Evolutionary conservation across 2,888 invertebrate species (phyloP), one percentile per base, ranked within the genome.

Genomic region (Alitta virens): DNA sequence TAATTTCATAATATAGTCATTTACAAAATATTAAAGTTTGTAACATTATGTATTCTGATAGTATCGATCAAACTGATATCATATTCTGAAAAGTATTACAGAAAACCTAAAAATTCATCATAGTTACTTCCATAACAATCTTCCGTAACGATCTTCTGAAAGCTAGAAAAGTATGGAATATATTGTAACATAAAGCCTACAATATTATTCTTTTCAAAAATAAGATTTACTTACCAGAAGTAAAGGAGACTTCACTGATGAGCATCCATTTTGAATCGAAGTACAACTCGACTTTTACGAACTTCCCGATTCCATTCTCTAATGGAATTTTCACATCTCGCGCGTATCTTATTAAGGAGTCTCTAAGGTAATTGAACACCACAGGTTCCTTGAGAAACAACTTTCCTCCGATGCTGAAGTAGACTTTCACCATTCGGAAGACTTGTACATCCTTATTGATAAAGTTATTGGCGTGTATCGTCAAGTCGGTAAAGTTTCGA

Each of bases 221-320:
- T 33, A 33, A 33, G 12, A 12, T 12, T 18, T 21, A 53, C 74
- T 67, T 66, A 91, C 92, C 88, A 74, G 93, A 93, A 73, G 90
- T 90, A 81, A 95, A 94, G 59, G 89, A 88, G 67, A 94, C 86
- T 83, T 95, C 94, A 81, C 92, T 92, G 76, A 95, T 87, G 83
- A 94, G 88, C 71, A 94, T 89, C 94, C 94, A 94, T 60, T 89
- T 86, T 18, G 90, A 87, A 2, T 91, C 89, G 80, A 93, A 94
- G 70, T 86, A 86, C 58, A 94, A 85, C 73, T 89, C 71, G 87
- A 71, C 91, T 83, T 76, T 90, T 63, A 94, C 89, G 85, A 88
- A 92, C 75, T 87, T 86, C 26, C 91, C 94, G 56, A 93, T 88
- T 52, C 91, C 86, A 75, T 91, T 89, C 76, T 91, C 90, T 40